A percentile compares a stretch with the other conserved stretches of the same genome.
Conservation (phyloP, 2,797 vertebrate species). For the Hippocampus kuda region DNA sequence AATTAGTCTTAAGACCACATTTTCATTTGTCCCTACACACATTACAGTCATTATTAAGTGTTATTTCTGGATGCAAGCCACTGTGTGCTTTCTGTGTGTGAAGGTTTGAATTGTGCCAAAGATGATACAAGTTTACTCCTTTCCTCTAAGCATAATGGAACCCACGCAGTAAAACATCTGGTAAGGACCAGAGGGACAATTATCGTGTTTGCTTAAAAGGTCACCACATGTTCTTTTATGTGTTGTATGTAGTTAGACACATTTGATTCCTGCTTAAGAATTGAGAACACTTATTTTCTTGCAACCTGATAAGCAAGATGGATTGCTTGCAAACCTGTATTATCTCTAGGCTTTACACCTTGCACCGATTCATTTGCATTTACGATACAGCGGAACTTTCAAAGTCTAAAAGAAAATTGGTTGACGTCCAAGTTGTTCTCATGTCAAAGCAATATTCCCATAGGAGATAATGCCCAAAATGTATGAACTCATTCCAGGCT, state of each 20-base stretch:
- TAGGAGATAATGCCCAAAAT: too few relatives aligned
- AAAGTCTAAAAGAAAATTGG: background rate
- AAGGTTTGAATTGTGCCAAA: background rate
- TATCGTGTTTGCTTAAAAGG: background rate
- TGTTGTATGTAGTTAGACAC: background rate
- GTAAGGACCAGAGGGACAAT: background rate
- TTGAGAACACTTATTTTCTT: background rate
- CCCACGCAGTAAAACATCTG: slow-evolving; percentile 7
- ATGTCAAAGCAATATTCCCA: background rate
- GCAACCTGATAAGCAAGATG: background rate
- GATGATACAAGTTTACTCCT: background rate
- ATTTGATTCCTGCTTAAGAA: background rate
- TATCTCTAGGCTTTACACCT: background rate
- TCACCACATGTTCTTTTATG: background rate
- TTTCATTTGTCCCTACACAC: background rate
- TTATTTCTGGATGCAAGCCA: slow-evolving; percentile 4
- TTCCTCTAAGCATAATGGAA: background rate
- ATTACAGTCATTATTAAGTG: background rate
- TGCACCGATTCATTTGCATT: background rate
- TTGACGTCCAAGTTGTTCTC: background rate
- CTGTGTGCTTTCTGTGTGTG: background rate
- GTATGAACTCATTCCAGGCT: too few relatives aligned
- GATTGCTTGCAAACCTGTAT: background rate
- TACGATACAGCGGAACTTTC: background rate
- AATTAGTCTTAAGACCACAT: background rate